Percentiles rank a stretch among this genome's conserved stretches.
Evolutionary conservation across 2,797 vertebrate species (phyloP).

Genomic region (Orientallactaga sibirica): DNA sequence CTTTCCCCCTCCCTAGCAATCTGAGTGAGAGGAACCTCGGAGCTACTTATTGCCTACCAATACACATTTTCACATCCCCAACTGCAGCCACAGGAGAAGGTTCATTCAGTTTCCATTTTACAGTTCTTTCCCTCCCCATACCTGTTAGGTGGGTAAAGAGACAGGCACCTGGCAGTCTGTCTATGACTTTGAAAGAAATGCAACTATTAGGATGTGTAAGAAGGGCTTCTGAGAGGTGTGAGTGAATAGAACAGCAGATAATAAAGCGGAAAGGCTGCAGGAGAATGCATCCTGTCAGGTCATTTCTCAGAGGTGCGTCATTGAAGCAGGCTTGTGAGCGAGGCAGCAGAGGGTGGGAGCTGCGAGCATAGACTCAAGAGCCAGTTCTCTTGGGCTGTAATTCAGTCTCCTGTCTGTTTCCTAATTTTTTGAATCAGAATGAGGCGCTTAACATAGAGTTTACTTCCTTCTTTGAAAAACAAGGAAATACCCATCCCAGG

Average conservation of each 20-base stretch:
- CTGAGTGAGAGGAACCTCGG: neutral
- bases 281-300: neutral
- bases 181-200: conserved; percentile 44
- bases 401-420: neutral
- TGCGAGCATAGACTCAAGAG: neutral
- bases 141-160: neutral
- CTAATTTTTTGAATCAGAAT: neutral
- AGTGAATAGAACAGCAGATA: neutral
- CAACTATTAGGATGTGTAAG: neutral
- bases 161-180: neutral
- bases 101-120: neutral
- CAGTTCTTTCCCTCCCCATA: neutral
- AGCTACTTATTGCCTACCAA: conserved; percentile 3
- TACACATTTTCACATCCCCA: neutral
- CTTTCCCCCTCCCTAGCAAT: neutral
- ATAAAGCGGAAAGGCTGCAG: neutral
- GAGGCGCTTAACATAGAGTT: neutral
- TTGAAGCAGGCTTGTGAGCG: neutral
- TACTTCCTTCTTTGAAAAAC: conserved; percentile 12
- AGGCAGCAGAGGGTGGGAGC: neutral
- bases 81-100: neutral
- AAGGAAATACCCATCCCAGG: rapidly evolving
- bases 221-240: neutral
- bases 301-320: neutral
- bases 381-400: neutral